Conservation (phyloP, 2,113 vertebrate species). For the Dendropsophus ebraccatus region DNA sequence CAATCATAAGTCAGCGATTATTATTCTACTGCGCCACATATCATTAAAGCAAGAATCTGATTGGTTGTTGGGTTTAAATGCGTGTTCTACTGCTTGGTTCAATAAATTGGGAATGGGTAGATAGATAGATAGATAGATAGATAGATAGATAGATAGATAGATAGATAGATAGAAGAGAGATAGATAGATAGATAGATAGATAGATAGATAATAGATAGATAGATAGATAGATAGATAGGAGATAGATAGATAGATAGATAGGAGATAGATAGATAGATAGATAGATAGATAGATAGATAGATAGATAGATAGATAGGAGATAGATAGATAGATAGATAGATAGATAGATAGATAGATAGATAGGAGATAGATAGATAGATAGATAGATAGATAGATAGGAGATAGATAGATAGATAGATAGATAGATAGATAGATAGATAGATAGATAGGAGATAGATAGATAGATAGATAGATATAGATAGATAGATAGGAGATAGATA, state of each 20-base stretch:
- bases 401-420: background rate
- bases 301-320: background rate
- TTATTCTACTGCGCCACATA: background rate
- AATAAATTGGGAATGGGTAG: background rate
- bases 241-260: background rate
- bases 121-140: background rate
- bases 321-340: background rate
- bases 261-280: background rate
- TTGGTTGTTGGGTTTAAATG: background rate
- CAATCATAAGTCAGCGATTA: background rate
- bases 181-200: background rate
- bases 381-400: background rate
- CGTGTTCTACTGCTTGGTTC: background rate
- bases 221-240: background rate
- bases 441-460: background rate
- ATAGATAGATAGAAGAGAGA: background rate
- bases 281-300: background rate
- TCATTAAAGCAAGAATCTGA: background rate
- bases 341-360: background rate
- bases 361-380: background rate
- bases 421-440: background rate
- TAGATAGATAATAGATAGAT: background rate
- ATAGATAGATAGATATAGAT: background rate
- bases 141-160: background rate
- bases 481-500: no score